Conservation (phyloP, 2,888 invertebrate genomes). For the Siphlonurus alternatus region DNA sequence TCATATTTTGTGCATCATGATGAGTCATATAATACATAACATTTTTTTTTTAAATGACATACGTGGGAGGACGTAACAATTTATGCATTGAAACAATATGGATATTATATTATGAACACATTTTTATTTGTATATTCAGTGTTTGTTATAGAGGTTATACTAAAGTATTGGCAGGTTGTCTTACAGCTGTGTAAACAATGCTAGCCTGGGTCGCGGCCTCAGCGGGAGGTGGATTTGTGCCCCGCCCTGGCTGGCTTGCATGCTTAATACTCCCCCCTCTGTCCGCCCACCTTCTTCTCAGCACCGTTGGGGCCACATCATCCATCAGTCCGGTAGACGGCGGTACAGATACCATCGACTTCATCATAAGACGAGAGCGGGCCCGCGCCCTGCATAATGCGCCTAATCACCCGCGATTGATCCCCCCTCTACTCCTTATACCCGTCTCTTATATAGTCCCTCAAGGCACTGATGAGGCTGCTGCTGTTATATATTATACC, state of each 20-base stretch:
- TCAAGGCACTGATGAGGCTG: no score
- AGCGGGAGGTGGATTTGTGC: slow-evolving; percentile 1
- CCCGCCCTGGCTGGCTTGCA: neutral
- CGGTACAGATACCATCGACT: neutral
- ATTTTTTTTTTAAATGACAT: no score
- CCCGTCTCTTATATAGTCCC: neutral
- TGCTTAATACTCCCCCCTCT: neutral
- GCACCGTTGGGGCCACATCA: neutral
- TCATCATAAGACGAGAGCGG: neutral
- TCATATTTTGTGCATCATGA: no score
- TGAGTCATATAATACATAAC: no score
- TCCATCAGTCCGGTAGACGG: neutral
- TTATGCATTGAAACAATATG: no score
- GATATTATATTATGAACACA: no score
- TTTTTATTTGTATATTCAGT: no score
- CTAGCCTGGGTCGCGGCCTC: neutral
- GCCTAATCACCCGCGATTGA: slow-evolving; percentile 3
- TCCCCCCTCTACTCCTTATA: neutral
- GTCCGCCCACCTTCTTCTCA: neutral
- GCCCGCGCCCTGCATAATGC: neutral
- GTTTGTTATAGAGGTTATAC: no score
- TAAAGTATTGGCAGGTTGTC: slow-evolving; percentile 1
- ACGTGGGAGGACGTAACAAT: no score
- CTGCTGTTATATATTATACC: neutral
- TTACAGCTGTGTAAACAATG: slow-evolving; percentile 4